Base-by-base conservation (phyloP, 2,888 invertebrate genomes). In the Bembecia ichneumoniformis region DNA sequence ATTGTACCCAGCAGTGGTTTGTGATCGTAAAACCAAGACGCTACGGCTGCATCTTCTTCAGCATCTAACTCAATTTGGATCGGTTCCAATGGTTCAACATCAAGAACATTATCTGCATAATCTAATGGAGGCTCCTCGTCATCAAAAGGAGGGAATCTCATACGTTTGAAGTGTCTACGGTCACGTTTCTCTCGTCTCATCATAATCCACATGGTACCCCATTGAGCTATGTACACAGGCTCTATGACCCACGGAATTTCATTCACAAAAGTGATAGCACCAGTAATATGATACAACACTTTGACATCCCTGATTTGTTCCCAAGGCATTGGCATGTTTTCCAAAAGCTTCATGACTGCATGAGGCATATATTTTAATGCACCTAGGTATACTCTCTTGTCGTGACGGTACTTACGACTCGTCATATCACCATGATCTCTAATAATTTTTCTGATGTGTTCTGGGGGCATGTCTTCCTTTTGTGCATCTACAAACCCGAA, bases 161-260 rank as follows among this genome's bases (percentile, higher is more conserved):
- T 99, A 62, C 99, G 89, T 80, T 99, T 99, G 77, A 99, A 99
- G 77, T 99, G 99, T 34, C 99, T 91, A 74, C 99, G 94, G 88
- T 99, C 99, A 56, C 99, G 90, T 79, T 99, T 99, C 74, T 99
- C 99, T 62, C 99, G 91, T 60, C 99, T 90, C 99, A 99, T 99
- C 98, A 99, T 99, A 62, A 99, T 99, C 99, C 99, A 99, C 99
- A 99, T 99, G 1, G 99, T 97, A 44, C 98, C 99, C 99, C 99
- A 99, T 73, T 99, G 99, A 1, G 99, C 99, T 59, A 99, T 98
- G 74, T 99, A 99, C 3, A 99, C 95, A 0, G 99, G 99, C 71
- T 99, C 99, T 62, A 99, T 95, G 3, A 99, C 98, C 97, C 99
- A 98, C 1, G 99, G 99, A 66, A 99, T 99, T 89, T 99, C 99